Conservation (phyloP, 1,140 invertebrate genomes). For the Pentalonia nigronervosa region DNA sequence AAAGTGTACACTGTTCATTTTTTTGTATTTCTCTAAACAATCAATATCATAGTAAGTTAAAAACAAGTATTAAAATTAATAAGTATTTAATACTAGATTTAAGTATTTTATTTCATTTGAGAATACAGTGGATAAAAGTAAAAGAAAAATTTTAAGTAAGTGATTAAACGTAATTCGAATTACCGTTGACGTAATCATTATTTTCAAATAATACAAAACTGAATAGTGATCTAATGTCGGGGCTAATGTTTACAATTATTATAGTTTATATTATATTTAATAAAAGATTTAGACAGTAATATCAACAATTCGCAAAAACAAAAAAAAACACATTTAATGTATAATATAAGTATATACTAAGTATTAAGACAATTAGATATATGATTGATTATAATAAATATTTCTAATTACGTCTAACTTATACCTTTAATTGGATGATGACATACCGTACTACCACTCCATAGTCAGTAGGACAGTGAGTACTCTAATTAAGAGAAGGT, state of each 20-base stretch:
- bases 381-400: background rate
- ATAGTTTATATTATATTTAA: background rate
- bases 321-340: background rate
- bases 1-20: background rate
- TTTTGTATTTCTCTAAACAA: background rate
- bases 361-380: background rate
- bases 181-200: background rate
- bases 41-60: background rate
- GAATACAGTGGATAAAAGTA: background rate
- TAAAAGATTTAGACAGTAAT: background rate
- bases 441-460: background rate
- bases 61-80: background rate
- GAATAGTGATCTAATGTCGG: background rate
- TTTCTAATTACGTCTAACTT: background rate
- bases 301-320: background rate
- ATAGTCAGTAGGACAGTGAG: background rate
- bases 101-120: background rate
- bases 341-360: background rate
- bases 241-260: slow-evolving; percentile 1
- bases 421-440: background rate
- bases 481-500: background rate
- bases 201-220: background rate
- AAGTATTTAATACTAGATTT: background rate
- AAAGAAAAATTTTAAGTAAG: background rate
- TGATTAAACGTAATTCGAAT: background rate